Base-by-base conservation (phyloP, 1,140 invertebrate species). In the Whitmania pigra region DNA sequence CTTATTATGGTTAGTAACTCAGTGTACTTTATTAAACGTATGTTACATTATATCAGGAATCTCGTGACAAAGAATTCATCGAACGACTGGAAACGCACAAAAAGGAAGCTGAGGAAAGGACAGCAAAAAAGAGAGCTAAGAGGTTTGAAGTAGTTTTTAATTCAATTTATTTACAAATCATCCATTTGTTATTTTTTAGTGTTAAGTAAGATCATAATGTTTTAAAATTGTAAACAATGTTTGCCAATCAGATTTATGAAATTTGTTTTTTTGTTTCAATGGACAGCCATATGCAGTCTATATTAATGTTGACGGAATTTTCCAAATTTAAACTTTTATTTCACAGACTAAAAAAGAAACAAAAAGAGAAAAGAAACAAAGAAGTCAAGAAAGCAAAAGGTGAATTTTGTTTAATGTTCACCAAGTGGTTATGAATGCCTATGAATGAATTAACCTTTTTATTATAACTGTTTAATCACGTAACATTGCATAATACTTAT, bases 71-170 rank as follows among this genome's bases (percentile, higher is more conserved):
- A 29, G 89, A 89, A 73, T 96, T 90, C 83, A 87, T 89, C 74
- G 78, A 83, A 67, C 94, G 90, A 83, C 78, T 95, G 11, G 88
- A 91, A 81, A 86, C 90, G 76, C 93, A 94, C 71, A 87, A 87
- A 79, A 86, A 80, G 75, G 80, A 82, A 76, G 88, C 89, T 31
- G 91, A 94, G 77, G 87, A 90, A 43, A 77, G 78, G 71, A 81
- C 80, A 49, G 78, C 80, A n/a, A 83, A 82, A 73, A 83, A 82
- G 71, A 74, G 81, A 74, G 79, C 78, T 20, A 83, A 83, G 76
- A 78, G 81, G 78, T 80, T 66, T 57, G 25, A 20, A 54, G 20
- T 4, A n/a, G 54, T 6, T 71, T 55, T 55, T 5, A 17, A 49
- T 49, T 49, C 15, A 17, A 5, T 11, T 49, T 11, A 17, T 49